Percentiles rank a stretch among this genome's conserved stretches.
phyloP scores from a whole-genome alignment of 2,113 vertebrate genomes.

The Pseudonaja textilis region DNA sequence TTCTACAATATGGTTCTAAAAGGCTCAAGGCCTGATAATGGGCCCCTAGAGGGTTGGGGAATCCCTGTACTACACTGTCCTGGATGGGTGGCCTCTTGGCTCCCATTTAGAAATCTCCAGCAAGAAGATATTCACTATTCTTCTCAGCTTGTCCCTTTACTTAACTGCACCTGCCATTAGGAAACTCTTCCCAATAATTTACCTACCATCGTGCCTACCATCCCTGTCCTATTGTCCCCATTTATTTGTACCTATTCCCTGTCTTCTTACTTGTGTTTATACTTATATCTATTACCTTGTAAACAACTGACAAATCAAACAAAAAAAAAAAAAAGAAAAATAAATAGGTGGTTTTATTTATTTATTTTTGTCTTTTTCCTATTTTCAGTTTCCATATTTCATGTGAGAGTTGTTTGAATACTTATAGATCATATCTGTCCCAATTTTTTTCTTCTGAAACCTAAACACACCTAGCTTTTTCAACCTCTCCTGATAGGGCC shows the following conservation, averaged over 20 bases:
- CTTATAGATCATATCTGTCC: background rate
- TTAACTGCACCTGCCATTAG: background rate
- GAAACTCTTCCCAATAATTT: background rate
- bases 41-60: no score
- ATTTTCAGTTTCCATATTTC: background rate
- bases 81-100: background rate
- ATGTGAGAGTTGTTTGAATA: background rate
- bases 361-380: background rate
- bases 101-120: background rate
- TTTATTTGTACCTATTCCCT: no score
- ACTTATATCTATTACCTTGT: no score
- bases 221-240: no score
- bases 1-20: no score
- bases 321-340: no score
- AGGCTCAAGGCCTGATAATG: no score
- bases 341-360: no score
- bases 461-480: background rate
- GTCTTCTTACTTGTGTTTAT: no score
- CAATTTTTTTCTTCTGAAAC: background rate
- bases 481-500: background rate
- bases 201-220: background rate
- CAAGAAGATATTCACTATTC: background rate
- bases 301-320: no score
- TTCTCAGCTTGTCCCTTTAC: background rate
- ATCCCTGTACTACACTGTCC: background rate